Percentiles rank a stretch among this genome's conserved stretches.
Evolutionary conservation across 2,113 vertebrate genomes (phyloP).

Genomic region (Empidonax traillii): DNA sequence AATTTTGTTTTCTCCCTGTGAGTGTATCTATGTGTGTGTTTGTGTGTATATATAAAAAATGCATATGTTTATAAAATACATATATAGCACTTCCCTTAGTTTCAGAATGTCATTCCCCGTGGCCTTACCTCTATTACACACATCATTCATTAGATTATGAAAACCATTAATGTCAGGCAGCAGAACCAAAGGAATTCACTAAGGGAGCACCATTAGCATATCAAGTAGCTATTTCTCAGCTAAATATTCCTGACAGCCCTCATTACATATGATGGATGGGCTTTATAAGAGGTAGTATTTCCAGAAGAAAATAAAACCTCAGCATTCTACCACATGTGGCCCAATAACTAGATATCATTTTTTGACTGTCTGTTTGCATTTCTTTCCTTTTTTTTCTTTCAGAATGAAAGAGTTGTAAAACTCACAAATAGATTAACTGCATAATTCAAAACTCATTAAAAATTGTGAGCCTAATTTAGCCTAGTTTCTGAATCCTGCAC

Average conservation of each 20-base stretch:
- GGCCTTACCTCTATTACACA: slow-evolving; percentile 82
- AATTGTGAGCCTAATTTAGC: slow-evolving; percentile 61
- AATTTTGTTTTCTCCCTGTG: not conserved
- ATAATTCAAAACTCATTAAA: slow-evolving; percentile 71
- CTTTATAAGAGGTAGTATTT: slow-evolving; percentile 85
- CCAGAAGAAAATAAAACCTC: slow-evolving; percentile 77
- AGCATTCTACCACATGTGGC: slow-evolving; percentile 57
- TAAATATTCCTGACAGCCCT: slow-evolving; percentile 91
- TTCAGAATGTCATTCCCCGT: slow-evolving; percentile 73
- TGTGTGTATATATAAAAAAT: slow-evolving; percentile 1
- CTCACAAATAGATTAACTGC: slow-evolving; percentile 70
- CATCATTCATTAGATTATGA: slow-evolving; percentile 94
- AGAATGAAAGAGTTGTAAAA: slow-evolving; percentile 61
- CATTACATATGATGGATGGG: slow-evolving; percentile 89
- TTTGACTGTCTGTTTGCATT: slow-evolving; percentile 65
- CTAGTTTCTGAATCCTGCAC: slow-evolving; percentile 56
- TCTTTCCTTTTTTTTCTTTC: slow-evolving; percentile 40
- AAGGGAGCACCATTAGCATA: slow-evolving; percentile 86
- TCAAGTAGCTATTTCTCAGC: slow-evolving; percentile 86
- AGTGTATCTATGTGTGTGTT: not conserved
- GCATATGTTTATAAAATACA: slow-evolving; percentile 42
- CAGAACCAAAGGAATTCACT: slow-evolving; percentile 89
- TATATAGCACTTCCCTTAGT: slow-evolving; percentile 26
- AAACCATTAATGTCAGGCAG: slow-evolving; percentile 92
- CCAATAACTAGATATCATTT: slow-evolving; percentile 60